Evolutionary conservation across 2,888 invertebrate genomes (phyloP), one percentile per base, ranked within the genome.

Genomic region (Augiades crinisus): DNA sequence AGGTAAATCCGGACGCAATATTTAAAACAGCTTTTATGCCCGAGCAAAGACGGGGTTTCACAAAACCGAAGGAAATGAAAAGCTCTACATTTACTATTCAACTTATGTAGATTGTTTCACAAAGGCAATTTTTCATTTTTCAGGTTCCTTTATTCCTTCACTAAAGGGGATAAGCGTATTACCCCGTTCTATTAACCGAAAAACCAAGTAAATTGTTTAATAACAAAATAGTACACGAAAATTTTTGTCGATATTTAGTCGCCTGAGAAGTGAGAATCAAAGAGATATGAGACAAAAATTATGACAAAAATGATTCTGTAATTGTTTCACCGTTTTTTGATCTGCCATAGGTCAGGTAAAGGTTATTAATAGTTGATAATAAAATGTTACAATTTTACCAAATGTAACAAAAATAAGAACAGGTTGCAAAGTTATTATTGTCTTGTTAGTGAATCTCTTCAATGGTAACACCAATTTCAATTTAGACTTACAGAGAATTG

Each of bases 1-100:
- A 69, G 72, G 77, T 77, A 82, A 82, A 83, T 79, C 78, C 76
- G 71, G 70, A 66, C 73, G 76, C 77, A 79, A 84, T 83, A 86
- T 84, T 86, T 83, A 81, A 85, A 83, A 81, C 77, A 75, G 81
- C 75, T 79, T 82, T 82, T 71, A 76, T 78, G 70, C 75, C 68
- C 65, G 63, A 68, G 69, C 74, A 77, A 76, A 78, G 76, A 68
- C 72, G 67, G 72, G 71, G 72, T 79, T 81, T 78, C 72, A 70
- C 68, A 65, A 68, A 67, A 69, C 73, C 70, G 68, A 71, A 68
- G 68, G 66, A 78, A 79, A 82, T 75, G 78, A 75, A 78, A 79
- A 70, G 67, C 71, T 70, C 65, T 65, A 72, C 70, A 76, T 78
- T 77, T 75, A 76, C 72, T 75, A 72, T 77, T 73, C 69, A 73